Evolutionary conservation across 2,888 invertebrate genomes (phyloP).

Genomic region (Cheilosia impressa): DNA sequence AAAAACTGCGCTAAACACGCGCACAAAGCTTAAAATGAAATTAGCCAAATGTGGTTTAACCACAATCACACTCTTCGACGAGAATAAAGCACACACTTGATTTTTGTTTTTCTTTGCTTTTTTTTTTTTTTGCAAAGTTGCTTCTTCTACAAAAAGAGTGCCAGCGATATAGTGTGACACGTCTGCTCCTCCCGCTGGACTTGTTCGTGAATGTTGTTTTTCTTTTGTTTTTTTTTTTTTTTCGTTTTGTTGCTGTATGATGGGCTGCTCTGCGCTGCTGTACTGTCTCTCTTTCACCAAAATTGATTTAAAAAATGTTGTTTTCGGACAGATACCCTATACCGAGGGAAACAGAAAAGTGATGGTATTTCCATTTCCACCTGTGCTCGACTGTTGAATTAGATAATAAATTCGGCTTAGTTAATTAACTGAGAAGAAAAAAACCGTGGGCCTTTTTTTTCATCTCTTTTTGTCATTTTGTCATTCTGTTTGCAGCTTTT

Average conservation of each 20-base stretch:
- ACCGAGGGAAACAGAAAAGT: slow-evolving; percentile 12
- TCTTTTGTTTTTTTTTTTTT: slow-evolving; percentile 3
- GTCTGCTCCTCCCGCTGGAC: slow-evolving; percentile 47
- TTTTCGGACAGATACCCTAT: slow-evolving; percentile 23
- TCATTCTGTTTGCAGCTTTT: slow-evolving; percentile 24
- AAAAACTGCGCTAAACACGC: slow-evolving; percentile 71
- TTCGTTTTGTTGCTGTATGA: background rate
- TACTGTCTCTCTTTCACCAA: slow-evolving; percentile 18
- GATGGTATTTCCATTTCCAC: slow-evolving; percentile 62
- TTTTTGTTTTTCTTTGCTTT: slow-evolving; percentile 22
- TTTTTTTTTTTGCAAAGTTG: slow-evolving; percentile 50
- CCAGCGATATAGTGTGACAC: slow-evolving; percentile 56
- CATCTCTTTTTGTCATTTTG: slow-evolving; percentile 13
- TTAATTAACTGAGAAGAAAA: slow-evolving; percentile 27
- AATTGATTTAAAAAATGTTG: slow-evolving; percentile 48
- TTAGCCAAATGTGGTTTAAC: slow-evolving; percentile 74
- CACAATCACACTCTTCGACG: slow-evolving; percentile 63
- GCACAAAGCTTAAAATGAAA: slow-evolving; percentile 71
- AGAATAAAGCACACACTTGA: slow-evolving; percentile 72
- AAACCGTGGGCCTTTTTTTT: slow-evolving; percentile 12
- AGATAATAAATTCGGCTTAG: slow-evolving; percentile 46
- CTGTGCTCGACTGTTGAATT: slow-evolving; percentile 49
- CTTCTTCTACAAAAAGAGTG: slow-evolving; percentile 37
- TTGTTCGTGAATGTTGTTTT: slow-evolving; percentile 38
- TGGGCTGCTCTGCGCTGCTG: background rate